Evolutionary conservation across 2,797 vertebrate genomes (phyloP).

Genomic region (Adelosebastes latens): DNA sequence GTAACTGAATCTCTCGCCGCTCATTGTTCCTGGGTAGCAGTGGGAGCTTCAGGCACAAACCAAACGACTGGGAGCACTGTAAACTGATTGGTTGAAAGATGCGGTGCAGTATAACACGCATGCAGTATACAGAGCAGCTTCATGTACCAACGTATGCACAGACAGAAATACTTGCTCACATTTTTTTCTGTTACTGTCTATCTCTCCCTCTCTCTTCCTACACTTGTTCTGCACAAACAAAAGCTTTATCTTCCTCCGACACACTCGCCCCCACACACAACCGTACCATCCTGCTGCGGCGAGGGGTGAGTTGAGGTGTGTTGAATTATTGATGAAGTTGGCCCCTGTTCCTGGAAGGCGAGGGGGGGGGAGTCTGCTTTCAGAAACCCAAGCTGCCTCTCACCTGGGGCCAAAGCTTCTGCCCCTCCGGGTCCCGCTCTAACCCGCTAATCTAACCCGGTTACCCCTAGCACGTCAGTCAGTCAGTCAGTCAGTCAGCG

Average conservation of each 20-base stretch:
- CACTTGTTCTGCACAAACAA: constrained; percentile 63
- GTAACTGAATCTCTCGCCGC: constrained; percentile 72
- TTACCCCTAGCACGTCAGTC: constrained; percentile 28
- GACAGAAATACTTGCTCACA: constrained; percentile 11
- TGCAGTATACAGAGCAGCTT: not conserved
- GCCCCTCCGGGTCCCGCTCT: constrained; percentile 48
- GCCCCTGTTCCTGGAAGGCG: constrained; percentile 83
- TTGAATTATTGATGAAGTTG: constrained; percentile 83
- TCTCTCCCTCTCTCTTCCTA: constrained; percentile 19
- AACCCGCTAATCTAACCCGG: constrained; percentile 51
- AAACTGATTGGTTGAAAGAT: constrained; percentile 54
- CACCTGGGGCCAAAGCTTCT: constrained; percentile 70
- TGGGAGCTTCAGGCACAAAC: constrained; percentile 71
- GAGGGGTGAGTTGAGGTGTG: constrained; percentile 71
- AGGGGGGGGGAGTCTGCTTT: constrained; percentile 79
- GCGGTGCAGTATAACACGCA: constrained; percentile 17
- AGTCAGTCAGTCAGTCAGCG: not conserved
- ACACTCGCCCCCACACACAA: constrained; percentile 67
- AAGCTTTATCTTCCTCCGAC: constrained; percentile 64
- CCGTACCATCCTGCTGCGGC: constrained; percentile 50
- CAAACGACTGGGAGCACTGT: constrained; percentile 55
- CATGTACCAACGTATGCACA: not conserved
- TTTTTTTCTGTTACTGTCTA: not conserved
- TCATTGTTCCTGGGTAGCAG: constrained; percentile 80
- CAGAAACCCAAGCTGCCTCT: constrained; percentile 84